These are phyloP conservation scores for Delphinapterus leucas DNA, from an alignment of 2,113 vertebrate genomes.

Conservation along the genomic window DNA sequence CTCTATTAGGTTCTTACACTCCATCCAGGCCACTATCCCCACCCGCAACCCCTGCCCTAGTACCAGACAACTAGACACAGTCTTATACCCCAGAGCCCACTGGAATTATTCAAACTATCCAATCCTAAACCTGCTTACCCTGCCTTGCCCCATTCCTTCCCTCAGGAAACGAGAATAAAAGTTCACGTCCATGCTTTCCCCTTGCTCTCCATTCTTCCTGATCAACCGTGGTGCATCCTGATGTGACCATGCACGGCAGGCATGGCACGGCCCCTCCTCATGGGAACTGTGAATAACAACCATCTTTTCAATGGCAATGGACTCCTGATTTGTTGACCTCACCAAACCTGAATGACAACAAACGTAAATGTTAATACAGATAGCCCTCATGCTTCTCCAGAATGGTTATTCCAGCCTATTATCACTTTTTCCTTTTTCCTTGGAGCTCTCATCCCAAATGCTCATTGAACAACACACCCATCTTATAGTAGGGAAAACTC, in stretches of 20 bases:
- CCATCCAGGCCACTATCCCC: not conserved
- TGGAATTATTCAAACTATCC: not conserved
- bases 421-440: not conserved
- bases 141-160: not conserved
- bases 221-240: too few relatives aligned
- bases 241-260: fast-evolving
- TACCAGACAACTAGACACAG: not conserved
- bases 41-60: not conserved
- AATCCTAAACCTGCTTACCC: not conserved
- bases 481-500: not conserved
- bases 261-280: fast-evolving
- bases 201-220: not conserved
- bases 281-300: not conserved
- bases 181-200: not conserved
- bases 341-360: not conserved
- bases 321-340: not conserved
- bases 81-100: too few relatives aligned
- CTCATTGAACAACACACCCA: not conserved
- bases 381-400: not conserved
- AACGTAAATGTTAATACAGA: not conserved
- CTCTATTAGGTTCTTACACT: not conserved
- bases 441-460: not conserved
- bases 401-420: not conserved
- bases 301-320: not conserved
- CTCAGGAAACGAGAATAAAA: not conserved